phyloP scores from a whole-genome alignment of 2,888 invertebrate genomes.

The Metopia argyrocephala region DNA sequence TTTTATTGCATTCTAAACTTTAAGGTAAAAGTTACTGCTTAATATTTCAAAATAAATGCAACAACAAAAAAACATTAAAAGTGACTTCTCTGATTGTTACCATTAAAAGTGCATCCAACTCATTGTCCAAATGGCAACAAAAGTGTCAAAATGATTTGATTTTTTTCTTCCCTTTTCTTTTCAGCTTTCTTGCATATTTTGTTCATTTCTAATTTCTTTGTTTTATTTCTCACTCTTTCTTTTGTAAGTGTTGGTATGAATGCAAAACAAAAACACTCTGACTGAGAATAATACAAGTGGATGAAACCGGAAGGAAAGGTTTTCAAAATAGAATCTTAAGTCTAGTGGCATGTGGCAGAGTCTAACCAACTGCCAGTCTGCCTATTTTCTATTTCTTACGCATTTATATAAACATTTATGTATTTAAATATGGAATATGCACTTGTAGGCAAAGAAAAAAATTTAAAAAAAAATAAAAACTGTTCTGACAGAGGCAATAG shows the following conservation, averaged over 20 bases:
- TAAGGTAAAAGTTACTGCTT: no score
- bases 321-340: slow-evolving; percentile 42
- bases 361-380: slow-evolving; percentile 4
- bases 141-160: slow-evolving; percentile 1
- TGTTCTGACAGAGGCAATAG: slow-evolving; percentile 33
- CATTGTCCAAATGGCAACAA: background rate
- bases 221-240: background rate
- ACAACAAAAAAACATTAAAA: background rate
- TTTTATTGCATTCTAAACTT: no score
- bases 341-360: slow-evolving; percentile 28
- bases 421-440: slow-evolving; percentile 48
- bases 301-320: slow-evolving; percentile 42
- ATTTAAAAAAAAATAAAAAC: slow-evolving; percentile 7
- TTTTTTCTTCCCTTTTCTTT: background rate
- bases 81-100: background rate
- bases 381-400: slow-evolving; percentile 32
- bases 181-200: background rate
- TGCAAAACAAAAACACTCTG: background rate
- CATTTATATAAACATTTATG: slow-evolving; percentile 56
- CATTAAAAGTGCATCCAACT: background rate
- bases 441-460: background rate
- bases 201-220: background rate
- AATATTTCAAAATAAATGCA: background rate
- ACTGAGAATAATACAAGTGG: background rate
- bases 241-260: background rate